A percentile compares a stretch with the other conserved stretches of the same genome.
These are phyloP conservation scores for Lasaia peninsularis DNA, from an alignment of 1,140 invertebrate genomes.

Conservation along the genomic window DNA sequence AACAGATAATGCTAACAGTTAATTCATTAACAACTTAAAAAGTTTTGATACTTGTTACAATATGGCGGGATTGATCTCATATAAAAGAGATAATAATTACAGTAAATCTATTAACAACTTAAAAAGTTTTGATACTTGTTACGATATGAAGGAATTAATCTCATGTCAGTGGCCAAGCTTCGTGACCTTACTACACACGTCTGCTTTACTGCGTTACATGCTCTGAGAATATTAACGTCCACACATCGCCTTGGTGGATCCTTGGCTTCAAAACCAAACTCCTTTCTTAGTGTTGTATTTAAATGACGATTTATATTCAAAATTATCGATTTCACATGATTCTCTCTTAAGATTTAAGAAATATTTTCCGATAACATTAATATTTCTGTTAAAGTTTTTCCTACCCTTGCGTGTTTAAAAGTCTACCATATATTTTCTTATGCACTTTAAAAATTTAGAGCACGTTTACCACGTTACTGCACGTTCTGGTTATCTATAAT, in stretches of 20 bases:
- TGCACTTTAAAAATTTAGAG: not conserved
- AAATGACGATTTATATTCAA: constrained; percentile 49
- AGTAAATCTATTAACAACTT: not conserved
- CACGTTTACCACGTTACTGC: not conserved
- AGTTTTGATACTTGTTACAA: not conserved
- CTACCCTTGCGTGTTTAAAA: not conserved
- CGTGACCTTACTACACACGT: constrained; percentile 70
- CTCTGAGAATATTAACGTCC: constrained; percentile 70
- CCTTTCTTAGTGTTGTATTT: constrained; percentile 70
- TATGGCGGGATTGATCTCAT: constrained; percentile 38
- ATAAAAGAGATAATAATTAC: not conserved
- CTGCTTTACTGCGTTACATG: constrained; percentile 57
- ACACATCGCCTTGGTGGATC: constrained; percentile 70
- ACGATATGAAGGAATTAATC: constrained; percentile 30
- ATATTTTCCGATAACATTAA: not conserved
- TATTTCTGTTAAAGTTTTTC: not conserved
- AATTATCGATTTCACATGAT: constrained; percentile 15
- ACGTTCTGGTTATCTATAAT: not conserved
- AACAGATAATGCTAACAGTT: too few relatives aligned
- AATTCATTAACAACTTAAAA: too few relatives aligned
- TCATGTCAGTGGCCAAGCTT: constrained; percentile 62
- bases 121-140: not conserved
- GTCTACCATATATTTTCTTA: not conserved
- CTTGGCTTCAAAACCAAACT: constrained; percentile 76
- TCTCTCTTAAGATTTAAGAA: too few relatives aligned